Evolutionary conservation across 2,888 invertebrate genomes (phyloP), one percentile per base, ranked within the genome.

Genomic region (Atethmia centrago): DNA sequence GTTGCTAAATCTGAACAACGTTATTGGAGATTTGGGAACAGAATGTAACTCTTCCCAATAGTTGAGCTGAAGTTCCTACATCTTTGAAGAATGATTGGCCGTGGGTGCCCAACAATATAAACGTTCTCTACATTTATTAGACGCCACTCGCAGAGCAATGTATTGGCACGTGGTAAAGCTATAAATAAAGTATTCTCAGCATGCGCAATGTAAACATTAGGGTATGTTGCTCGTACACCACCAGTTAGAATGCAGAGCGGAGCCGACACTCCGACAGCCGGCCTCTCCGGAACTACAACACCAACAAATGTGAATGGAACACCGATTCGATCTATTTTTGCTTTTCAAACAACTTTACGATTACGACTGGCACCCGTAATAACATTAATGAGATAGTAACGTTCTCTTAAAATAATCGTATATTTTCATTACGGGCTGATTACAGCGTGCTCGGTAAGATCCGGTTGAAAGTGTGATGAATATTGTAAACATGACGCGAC

Each of bases 381-480:
- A 61, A 62, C 64, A 78, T 71, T 74, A 68, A 71, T 79, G 65
- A 65, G 40, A 74, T 72, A 61, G 65, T 61, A 62, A 69, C 53
- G 51, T 64, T 74, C 19, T 74, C 76, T 64, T 58, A 36, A 61
- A 76, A 68, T n/a, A 65, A 71, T 74, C 49, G 67, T 76, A 74
- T n/a, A 58, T 59, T 77, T 71, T 73, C 56, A 84, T 77, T 74
- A 72, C 59, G 36, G 59, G 49, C 56, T 56, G 71, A 84, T 75
- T 65, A 71, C 49, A 66, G 72, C 42, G 42, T 53, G 49, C 47
- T 40, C n/a, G 19, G 59, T n/a, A 42, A 71, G 76, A 71, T 85
- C 77, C 84, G 76, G 74, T 66, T 76, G 86, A 82, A 78, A 79
- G 79, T 80, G 76, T 76, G 61, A 74, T 71, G 63, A 53, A 74